A percentile compares a stretch with the other conserved stretches of the same genome.
Conservation (phyloP, 2,888 invertebrate species). For the Dexiosoma caninum region DNA sequence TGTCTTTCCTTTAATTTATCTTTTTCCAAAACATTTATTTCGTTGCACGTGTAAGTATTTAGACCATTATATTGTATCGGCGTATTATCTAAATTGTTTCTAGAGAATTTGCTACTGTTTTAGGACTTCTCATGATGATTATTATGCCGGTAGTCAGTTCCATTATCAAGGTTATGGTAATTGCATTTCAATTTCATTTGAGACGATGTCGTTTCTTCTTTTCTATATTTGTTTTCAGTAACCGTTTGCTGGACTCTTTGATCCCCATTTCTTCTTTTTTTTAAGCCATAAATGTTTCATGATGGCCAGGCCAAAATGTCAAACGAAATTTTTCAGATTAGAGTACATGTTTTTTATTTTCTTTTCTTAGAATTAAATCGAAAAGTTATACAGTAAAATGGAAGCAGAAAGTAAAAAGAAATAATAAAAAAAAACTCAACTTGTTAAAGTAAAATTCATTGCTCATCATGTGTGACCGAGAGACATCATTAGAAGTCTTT, state of each 20-base stretch:
- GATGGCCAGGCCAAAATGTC: slow-evolving; percentile 45
- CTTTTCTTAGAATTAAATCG: background rate
- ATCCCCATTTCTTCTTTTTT: slow-evolving; percentile 9
- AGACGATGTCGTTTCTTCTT: slow-evolving; percentile 23
- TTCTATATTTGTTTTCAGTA: background rate
- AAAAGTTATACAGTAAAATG: background rate
- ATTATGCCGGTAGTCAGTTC: background rate
- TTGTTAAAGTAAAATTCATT: slow-evolving; percentile 5
- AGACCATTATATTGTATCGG: background rate
- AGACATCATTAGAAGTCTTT: slow-evolving; percentile 32
- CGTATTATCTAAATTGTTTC: slow-evolving; percentile 15
- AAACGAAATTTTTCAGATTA: slow-evolving; percentile 55
- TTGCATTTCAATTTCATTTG: slow-evolving; percentile 40
- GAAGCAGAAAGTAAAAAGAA: background rate
- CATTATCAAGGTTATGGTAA: slow-evolving; percentile 4
- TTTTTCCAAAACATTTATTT: background rate
- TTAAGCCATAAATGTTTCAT: slow-evolving; percentile 14
- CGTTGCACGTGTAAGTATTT: slow-evolving; percentile 40
- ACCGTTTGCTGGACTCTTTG: slow-evolving; percentile 13
- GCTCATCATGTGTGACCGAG: slow-evolving; percentile 42
- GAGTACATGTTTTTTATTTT: background rate
- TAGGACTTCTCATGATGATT: background rate
- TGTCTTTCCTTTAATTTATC: background rate
- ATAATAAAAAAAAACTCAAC: too few species aligned
- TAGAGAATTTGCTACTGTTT: slow-evolving; percentile 3